Conservation (phyloP, 2,797 vertebrate genomes). For the Tympanoctomys barrerae region DNA sequence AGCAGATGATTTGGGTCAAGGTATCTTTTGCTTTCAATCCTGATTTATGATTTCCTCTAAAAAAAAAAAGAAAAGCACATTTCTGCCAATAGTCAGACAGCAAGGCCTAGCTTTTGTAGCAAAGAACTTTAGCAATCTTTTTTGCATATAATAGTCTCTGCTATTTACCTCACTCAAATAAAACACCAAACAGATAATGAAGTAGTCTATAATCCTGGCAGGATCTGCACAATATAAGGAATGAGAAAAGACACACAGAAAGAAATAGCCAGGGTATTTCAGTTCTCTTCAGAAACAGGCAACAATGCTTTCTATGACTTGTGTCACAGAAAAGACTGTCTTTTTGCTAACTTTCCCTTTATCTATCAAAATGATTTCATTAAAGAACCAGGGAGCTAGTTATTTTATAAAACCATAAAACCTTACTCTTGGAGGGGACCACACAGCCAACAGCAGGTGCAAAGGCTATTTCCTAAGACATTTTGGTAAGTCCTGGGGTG, state of each 20-base stretch:
- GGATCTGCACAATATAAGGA: constrained; percentile 19
- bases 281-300: constrained; percentile 58
- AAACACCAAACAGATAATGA: constrained; percentile 69
- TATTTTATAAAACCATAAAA: not conserved
- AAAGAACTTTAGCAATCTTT: not conserved
- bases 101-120: constrained; percentile 63
- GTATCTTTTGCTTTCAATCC: constrained; percentile 64
- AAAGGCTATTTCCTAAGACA: not conserved
- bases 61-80: constrained; percentile 75
- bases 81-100: constrained; percentile 67
- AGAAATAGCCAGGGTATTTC: constrained; percentile 68
- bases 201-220: constrained; percentile 64
- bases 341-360: not conserved
- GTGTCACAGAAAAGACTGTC: not conserved
- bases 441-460: not conserved
- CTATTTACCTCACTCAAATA: constrained; percentile 62
- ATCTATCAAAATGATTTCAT: not conserved
- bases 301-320: constrained; percentile 72
- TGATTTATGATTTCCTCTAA: constrained; percentile 77
- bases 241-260: constrained; percentile 34
- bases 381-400: not conserved
- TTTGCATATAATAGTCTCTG: constrained; percentile 69
- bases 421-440: not conserved
- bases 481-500: not conserved
- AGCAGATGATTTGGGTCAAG: constrained; percentile 64